These are phyloP conservation scores for Dipodomys ordii DNA, from an alignment of 2,113 vertebrate species.

Conservation along the genomic window DNA sequence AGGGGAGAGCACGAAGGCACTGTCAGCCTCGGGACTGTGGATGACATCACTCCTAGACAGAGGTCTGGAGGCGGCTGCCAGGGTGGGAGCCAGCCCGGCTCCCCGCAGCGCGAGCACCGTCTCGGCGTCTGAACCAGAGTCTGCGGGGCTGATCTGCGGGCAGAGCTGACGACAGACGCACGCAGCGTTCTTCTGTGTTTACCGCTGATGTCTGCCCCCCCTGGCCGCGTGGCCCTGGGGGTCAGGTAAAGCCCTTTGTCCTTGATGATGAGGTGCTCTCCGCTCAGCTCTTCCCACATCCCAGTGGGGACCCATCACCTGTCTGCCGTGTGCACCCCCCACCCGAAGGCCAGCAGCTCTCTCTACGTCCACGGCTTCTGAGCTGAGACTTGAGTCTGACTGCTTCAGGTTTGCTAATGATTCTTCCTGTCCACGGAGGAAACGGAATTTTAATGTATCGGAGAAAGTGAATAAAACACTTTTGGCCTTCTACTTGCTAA, in stretches of 20 bases:
- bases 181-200: not conserved
- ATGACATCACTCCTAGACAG: not conserved
- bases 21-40: not conserved
- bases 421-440: too few species aligned
- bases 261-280: accelerated
- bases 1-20: not conserved
- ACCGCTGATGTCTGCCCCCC: not conserved
- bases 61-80: accelerated
- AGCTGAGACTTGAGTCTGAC: too few species aligned
- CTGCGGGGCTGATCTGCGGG: not conserved
- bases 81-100: accelerated
- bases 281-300: accelerated
- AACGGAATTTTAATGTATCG: too few species aligned
- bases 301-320: accelerated
- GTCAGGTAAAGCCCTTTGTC: not conserved
- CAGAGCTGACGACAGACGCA: too few species aligned
- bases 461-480: too few species aligned
- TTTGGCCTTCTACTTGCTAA: too few species aligned
- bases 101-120: not conserved
- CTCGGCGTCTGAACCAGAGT: too few species aligned
- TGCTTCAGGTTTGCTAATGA: not conserved
- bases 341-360: too few species aligned
- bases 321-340: not conserved
- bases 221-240: accelerated
- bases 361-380: not conserved